Base-by-base conservation (phyloP, 2,888 invertebrate species). In the Zele albiditarsus region DNA sequence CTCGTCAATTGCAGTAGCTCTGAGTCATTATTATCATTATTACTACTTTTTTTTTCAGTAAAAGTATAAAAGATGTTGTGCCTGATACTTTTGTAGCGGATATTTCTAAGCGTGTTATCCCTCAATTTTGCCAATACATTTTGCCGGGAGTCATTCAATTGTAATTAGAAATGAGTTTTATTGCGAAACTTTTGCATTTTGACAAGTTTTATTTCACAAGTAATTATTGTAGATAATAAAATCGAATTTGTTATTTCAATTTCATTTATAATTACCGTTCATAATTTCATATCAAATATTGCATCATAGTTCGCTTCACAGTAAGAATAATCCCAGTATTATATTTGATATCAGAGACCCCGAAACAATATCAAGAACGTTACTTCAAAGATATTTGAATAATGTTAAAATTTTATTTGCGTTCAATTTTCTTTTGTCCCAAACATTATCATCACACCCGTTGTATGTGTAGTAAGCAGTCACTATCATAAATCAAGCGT, bases 371-470 rank as follows among this genome's bases (percentile, higher is more conserved):
- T 38, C 38, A 8, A n/a, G 5, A 46, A 46, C 16, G n/a, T 46
- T n/a, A 46, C 16, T n/a, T 0, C 8, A 8, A 53, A 53, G 23
- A 20, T 20, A n/a, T 53, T 53, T 20, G 8, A 53, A 20, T 53
- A 53, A 20, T 53, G 20, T 20, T 53, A 20, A 20, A 53, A 53
- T 53, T 20, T 49, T 33, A 12, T 69, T 60, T 31, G 28, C 31
- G 33, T 65, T 33, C 16, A 25, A 53, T 27, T 68, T 68, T 68
- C 28, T 49, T 67, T 31, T 49, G 10, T 68, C 49, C n/a, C 31
- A 14, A 31, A 16, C 20, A 20, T 68, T 57, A 57, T 68, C 25
- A 66, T 42, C 33, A 38, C 20, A 31, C 10, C 5, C n/a, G 20
- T 53, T 53, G 20, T n/a, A 27, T 20, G 8, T 31, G 20, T 14